Evolutionary conservation across 2,113 vertebrate genomes (phyloP), one percentile per base, ranked within the genome.

Genomic region (Psilopsiagon aymara): DNA sequence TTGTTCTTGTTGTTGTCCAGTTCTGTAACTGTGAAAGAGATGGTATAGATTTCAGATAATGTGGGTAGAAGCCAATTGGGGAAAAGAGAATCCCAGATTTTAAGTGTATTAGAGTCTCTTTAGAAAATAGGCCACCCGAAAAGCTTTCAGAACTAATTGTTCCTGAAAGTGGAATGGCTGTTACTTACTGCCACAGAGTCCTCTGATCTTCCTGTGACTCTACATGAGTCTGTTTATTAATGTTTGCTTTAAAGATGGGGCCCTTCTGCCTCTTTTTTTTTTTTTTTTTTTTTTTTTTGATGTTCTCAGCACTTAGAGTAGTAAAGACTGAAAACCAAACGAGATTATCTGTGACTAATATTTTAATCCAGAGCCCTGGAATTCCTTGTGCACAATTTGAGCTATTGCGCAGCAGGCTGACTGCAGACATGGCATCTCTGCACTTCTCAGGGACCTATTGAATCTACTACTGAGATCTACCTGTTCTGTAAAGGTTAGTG

Each of bases 111-210:
- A 20, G 25, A 66, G n/a, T 18, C 71, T 70, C 19, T 88, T 18
- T 37, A 59, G 64, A 92, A 90, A 88, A 86, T 35, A 59, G 25
- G 33, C 67, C 19, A 80, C 33, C 33, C 7, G 23, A 94, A 90
- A 83, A 81, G 14, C 31, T 92, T 81, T 77, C 86, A 90, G 49
- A 70, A 19, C 3, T 84, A 92, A 92, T 87, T 91, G 66, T 39
- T 92, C 10, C 43, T 90, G 55, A 70, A 92, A 95, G 60, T 63
- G 41, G 19, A 88, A 74, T 74, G 46, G 43, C 15, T 81, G 59
- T 92, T 90, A 85, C 62, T 94, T 94, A 93, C 49, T 94, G 86
- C n/a, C 64, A 93, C 35, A 25, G 53, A 23, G 47, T 73, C 27
- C 47, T 96, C 91, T 95, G 86, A 91, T 92, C 73, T 95, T 84